Evolutionary conservation across 2,888 invertebrate species (phyloP).

Genomic region (Calliphora vomitoria): DNA sequence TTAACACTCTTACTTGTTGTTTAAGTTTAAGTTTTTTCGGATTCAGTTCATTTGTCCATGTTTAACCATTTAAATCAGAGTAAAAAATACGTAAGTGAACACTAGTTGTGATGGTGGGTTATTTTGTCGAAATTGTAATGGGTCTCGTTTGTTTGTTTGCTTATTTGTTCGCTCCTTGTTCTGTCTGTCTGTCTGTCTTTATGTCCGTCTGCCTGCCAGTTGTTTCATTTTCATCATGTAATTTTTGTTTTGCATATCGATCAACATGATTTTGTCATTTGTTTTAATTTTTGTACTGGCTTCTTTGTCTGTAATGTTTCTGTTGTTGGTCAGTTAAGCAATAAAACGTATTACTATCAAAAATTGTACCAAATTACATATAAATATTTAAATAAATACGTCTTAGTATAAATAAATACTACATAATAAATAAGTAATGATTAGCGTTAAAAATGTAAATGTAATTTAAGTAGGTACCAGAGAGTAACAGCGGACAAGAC

Average conservation of each 20-base stretch:
- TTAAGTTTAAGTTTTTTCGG: neutral
- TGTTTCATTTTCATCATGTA: conserved; percentile 59
- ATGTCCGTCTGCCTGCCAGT: neutral
- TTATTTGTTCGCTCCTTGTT: conserved; percentile 46
- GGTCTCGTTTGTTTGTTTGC: conserved; percentile 37
- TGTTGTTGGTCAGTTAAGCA: conserved; percentile 46
- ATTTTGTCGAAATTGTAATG: conserved; percentile 53
- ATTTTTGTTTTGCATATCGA: conserved; percentile 69
- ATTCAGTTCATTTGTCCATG: conserved; percentile 57
- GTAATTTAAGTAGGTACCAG: conserved; percentile 67
- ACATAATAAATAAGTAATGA: conserved; percentile 70
- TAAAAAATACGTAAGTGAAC: conserved; percentile 12
- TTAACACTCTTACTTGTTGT: no score
- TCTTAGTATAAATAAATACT: conserved; percentile 44
- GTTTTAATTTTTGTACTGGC: conserved; percentile 24
- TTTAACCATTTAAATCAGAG: conserved; percentile 54
- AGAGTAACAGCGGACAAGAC: conserved; percentile 19
- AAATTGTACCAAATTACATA: conserved; percentile 69
- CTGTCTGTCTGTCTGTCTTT: conserved; percentile 23
- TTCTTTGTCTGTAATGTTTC: conserved; percentile 1
- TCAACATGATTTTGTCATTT: conserved; percentile 74
- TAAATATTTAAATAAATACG: conserved; percentile 64
- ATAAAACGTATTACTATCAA: conserved; percentile 72
- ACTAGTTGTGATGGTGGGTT: conserved; percentile 31
- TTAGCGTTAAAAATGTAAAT: conserved; percentile 67